Conservation (phyloP, 2,113 vertebrate species). For the Percopsis transmontana region DNA sequence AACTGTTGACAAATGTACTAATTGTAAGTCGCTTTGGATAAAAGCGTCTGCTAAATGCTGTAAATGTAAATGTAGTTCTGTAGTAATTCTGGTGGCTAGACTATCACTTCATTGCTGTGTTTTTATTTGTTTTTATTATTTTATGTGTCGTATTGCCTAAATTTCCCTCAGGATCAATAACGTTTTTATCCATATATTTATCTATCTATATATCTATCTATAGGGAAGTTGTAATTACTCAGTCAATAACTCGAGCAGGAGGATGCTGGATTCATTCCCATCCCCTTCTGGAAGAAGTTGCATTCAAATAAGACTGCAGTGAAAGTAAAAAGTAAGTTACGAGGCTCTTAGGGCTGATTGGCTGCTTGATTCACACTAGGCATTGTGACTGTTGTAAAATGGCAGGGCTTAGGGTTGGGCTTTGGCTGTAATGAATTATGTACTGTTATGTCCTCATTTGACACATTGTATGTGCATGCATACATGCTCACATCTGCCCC, state of each 20-base stretch:
- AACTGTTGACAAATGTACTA: too few species aligned
- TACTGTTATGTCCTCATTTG: background rate
- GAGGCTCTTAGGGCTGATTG: slow-evolving; percentile 45
- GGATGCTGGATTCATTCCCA: slow-evolving; percentile 23
- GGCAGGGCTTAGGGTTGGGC: slow-evolving; percentile 35
- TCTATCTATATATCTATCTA: too few species aligned
- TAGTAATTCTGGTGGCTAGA: too few species aligned
- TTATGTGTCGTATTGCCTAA: too few species aligned
- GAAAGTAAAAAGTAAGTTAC: slow-evolving; percentile 47
- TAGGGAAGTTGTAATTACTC: too few species aligned
- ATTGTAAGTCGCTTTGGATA: too few species aligned
- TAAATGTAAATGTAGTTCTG: too few species aligned
- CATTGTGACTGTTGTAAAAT: slow-evolving; percentile 41
- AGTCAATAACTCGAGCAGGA: slow-evolving; percentile 28
- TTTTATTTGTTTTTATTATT: too few species aligned
- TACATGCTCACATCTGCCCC: slow-evolving; percentile 18
- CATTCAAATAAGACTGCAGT: slow-evolving; percentile 26
- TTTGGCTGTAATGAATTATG: slow-evolving; percentile 32
- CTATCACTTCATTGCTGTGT: too few species aligned
- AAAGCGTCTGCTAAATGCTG: too few species aligned
- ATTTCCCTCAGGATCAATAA: too few species aligned
- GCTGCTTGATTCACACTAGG: slow-evolving; percentile 44
- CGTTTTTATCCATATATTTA: too few species aligned
- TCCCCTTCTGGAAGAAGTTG: slow-evolving; percentile 12
- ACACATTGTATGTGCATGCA: background rate